phyloP scores from a whole-genome alignment of 1,140 invertebrate genomes.

The Steinernema feltiae region DNA sequence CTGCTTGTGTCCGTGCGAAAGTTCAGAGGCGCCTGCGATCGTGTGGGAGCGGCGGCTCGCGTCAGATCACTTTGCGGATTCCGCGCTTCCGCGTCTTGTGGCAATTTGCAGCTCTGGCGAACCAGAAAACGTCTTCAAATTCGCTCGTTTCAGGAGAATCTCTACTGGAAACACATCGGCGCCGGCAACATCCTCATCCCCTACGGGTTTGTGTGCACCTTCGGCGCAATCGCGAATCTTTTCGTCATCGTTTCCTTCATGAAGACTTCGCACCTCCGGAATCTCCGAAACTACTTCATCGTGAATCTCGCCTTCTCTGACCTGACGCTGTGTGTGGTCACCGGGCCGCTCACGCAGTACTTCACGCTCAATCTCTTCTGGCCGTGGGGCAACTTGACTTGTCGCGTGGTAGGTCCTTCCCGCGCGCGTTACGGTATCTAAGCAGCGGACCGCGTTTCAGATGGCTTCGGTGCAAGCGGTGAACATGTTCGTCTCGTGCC shows the following conservation, averaged over 20 bases:
- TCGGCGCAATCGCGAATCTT: slow-evolving; percentile 53
- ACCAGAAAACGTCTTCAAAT: neutral
- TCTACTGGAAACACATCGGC: slow-evolving; percentile 51
- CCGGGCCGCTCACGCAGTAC: slow-evolving; percentile 54
- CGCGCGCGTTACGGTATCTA: slow-evolving; percentile 26
- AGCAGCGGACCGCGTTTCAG: slow-evolving; percentile 37
- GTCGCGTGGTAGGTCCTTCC: slow-evolving; percentile 37
- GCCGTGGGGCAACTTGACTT: slow-evolving; percentile 56
- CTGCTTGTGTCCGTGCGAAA: too few species aligned
- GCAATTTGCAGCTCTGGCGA: neutral
- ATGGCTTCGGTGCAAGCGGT: slow-evolving; percentile 55
- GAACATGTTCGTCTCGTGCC: slow-evolving; percentile 55
- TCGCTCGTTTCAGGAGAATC: slow-evolving; percentile 45
- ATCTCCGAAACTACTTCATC: slow-evolving; percentile 58
- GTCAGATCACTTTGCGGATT: neutral
- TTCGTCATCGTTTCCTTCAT: slow-evolving; percentile 51
- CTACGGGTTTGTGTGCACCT: slow-evolving; percentile 50
- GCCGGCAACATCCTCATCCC: slow-evolving; percentile 47
- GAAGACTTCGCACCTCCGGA: slow-evolving; percentile 48
- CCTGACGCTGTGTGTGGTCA: slow-evolving; percentile 51
- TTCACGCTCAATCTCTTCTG: slow-evolving; percentile 55
- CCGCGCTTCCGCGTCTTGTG: neutral
- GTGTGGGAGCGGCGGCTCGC: too few species aligned
- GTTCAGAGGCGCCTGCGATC: too few species aligned
- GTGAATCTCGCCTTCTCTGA: slow-evolving; percentile 56